Evolutionary conservation across 2,113 vertebrate genomes (phyloP), one percentile per base, ranked within the genome.

Genomic region (Cyanocitta stelleri): DNA sequence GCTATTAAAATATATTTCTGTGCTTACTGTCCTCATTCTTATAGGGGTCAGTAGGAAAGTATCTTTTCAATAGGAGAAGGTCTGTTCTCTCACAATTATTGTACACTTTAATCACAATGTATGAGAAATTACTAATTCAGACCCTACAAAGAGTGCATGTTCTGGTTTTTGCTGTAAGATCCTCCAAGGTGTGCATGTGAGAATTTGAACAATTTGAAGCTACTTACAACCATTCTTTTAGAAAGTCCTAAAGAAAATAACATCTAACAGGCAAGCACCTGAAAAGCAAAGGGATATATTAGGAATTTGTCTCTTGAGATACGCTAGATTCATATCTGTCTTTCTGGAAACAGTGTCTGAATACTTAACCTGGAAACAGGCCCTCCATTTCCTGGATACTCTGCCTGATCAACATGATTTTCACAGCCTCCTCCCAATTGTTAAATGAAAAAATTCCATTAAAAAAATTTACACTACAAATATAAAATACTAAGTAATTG

Each of bases 371-470:
- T 3, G 2, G 41, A 68, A 14, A 52, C 3, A 6, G 21, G 3
- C 8, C 16, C 12, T 69, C 24, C 0, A 0, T 51, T 79, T 33
- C 37, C 11, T 54, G 21, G 12, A 21, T 22, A 10, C 9, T 58
- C 22, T 3, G 5, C 6, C 6, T 3, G 1, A 5, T 48, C 19
- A 43, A 75, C 16, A 20, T 0, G 5, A 1, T 58, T 8, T 26
- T 78, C 52, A 49, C 6, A 49, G 23, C 9, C 21, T 72, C 18
- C 23, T 46, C 11, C 12, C 1, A 3, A 7, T 4, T 3, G 10
- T 11, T 75, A 51, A 44, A 64, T 3, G 2, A 67, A 78, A 23
- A 67, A 11, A 4, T 83, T 55, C 30, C 11, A 35, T 41, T 49
- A 51, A 66, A 13, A 16, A 56, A 52, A 41, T 18, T 20, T 32